These are phyloP conservation scores for Brachypterus glaber DNA, from an alignment of 2,888 invertebrate genomes.

Conservation along the genomic window DNA sequence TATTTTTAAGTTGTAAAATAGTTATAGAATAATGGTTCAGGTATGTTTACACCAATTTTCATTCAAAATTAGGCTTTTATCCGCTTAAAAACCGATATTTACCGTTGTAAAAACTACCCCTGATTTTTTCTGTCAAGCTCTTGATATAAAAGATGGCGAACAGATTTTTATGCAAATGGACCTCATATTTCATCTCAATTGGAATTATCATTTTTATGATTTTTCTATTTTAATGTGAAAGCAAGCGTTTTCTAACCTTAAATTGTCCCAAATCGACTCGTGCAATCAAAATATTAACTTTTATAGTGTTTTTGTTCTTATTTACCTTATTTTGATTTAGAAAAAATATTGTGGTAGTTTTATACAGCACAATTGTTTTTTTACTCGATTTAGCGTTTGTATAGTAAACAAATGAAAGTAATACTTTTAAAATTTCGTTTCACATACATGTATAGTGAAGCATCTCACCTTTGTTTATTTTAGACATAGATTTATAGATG, in stretches of 20 bases:
- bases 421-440: too few species aligned
- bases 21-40: conserved; percentile 30
- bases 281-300: too few species aligned
- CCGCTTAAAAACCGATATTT: conserved; percentile 14
- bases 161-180: conserved; percentile 33
- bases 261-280: too few species aligned
- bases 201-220: conserved; percentile 6
- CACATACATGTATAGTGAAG: too few species aligned
- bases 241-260: conserved; percentile 16
- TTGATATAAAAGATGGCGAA: conserved; percentile 35
- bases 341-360: too few species aligned
- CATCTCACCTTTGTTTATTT: too few species aligned
- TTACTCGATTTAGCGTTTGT: too few species aligned
- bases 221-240: conserved; percentile 9
- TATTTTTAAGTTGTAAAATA: conserved; percentile 26
- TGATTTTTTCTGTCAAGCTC: conserved; percentile 29
- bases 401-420: too few species aligned
- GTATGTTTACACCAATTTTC: conserved; percentile 23
- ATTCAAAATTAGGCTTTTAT: conserved; percentile 10
- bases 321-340: too few species aligned
- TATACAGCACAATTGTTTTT: too few species aligned
- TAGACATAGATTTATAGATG: too few species aligned
- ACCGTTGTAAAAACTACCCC: conserved; percentile 26
- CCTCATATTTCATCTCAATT: conserved; percentile 20
- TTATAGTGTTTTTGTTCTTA: too few species aligned